phyloP scores from a whole-genome alignment of 2,797 vertebrate species.

The Notoglanidium macrostoma region DNA sequence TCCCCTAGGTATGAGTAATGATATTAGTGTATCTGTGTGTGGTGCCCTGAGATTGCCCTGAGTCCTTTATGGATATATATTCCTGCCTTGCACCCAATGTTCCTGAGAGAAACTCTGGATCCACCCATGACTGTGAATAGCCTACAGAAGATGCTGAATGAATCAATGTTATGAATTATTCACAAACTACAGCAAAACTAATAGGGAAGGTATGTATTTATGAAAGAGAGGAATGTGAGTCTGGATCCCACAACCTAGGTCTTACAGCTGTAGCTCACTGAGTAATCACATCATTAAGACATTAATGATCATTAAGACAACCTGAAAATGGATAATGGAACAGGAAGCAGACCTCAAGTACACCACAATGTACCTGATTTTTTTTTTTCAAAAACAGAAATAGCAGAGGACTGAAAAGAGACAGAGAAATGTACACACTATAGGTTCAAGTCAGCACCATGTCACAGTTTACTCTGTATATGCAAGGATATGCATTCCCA shows the following conservation, averaged over 20 bases:
- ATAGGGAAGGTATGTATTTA: not conserved
- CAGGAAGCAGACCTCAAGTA: not conserved
- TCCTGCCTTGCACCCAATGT: not conserved
- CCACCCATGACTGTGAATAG: not conserved
- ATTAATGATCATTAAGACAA: not conserved
- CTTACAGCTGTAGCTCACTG: not conserved
- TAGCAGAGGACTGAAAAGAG: not conserved
- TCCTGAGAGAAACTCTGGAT: not conserved
- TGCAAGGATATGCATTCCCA: not conserved
- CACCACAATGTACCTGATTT: not conserved
- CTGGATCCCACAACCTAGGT: not conserved
- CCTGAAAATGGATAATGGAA: not conserved
- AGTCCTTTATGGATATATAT: not conserved
- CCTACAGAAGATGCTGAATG: not conserved
- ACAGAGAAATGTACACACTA: not conserved
- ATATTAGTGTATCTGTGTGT: not conserved
- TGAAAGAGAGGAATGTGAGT: not conserved
- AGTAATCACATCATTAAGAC: constrained; percentile 2
- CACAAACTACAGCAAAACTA: not conserved
- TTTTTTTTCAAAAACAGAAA: not conserved
- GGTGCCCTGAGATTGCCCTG: not conserved
- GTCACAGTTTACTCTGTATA: not conserved
- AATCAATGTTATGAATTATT: not conserved
- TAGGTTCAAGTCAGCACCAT: not conserved
- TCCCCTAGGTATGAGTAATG: not conserved